Base-by-base conservation (phyloP, 2,888 invertebrate genomes). In the Cerastis rubricosa region DNA sequence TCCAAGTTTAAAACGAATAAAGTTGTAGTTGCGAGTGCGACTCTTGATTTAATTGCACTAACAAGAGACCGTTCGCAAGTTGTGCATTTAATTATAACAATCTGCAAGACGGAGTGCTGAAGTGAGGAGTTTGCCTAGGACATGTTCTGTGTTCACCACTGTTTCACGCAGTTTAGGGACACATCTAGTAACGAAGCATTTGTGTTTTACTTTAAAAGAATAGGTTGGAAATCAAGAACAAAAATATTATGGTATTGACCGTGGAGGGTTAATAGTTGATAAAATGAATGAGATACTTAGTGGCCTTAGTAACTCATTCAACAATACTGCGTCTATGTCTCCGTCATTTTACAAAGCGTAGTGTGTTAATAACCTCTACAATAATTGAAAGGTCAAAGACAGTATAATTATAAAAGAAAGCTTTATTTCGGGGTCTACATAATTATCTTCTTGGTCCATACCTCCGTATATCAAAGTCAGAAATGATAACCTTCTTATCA, bases 31-130 rank as follows among this genome's bases (percentile, higher is more conserved):
- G 78, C 74, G 85, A 88, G 85, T 87, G 84, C 74, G 84, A 84
- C 84, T 87, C 89, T 89, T 91, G 88, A 91, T 92, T 91, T 92
- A 93, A 94, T 94, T 92, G 91, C 90, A 90, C 90, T 93, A 93
- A 94, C 93, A 92, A 93, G 93, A 90, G 89, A 89, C 89, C 86
- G 88, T 80, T 88, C 76, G 73, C 86, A 90, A 92, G 89, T 91
- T 90, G 87, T 88, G 90, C 90, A 91, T 91, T 92, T 90, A 92
- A 93, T 92, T 93, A 90, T 88, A 90, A 90, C 88, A 89, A 87
- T 88, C 79, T 69, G 79, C 80, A 89, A 88, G 90, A 89, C 87
- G 88, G 85, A 86, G 89, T 85, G 89, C 85, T 88, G 81, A 76
- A 74, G 49, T 43, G 43, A 81, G 84, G 80, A 88, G 87, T 78